Evolutionary conservation across 2,113 vertebrate species (phyloP).

Genomic region (Gnathochromis pfefferi): DNA sequence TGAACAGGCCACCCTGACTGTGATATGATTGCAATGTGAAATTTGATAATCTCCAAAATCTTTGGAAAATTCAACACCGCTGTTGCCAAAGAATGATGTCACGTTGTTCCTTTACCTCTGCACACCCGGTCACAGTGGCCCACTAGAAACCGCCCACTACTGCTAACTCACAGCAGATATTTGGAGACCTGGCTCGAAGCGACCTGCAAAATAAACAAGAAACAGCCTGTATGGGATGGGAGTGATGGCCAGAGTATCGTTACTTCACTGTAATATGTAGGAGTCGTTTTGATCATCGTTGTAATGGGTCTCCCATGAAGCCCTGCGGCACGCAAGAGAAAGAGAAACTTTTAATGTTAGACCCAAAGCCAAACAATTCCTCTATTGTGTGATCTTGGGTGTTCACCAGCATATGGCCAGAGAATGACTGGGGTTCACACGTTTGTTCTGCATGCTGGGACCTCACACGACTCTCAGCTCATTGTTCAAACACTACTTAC

Average conservation of each 20-base stretch:
- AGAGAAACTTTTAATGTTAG: not conserved
- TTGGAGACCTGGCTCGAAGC: not conserved
- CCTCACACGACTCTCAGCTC: slow-evolving; percentile 32
- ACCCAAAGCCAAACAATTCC: not conserved
- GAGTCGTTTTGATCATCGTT: not conserved
- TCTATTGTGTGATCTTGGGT: slow-evolving; percentile 37
- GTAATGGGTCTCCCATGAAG: not conserved
- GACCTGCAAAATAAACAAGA: slow-evolving; percentile 27
- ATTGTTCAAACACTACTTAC: slow-evolving; percentile 22
- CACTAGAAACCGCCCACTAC: not conserved
- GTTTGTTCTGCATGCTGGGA: not conserved
- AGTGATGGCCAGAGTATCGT: not conserved
- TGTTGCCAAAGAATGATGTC: slow-evolving; percentile 1
- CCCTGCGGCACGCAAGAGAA: not conserved
- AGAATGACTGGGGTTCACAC: slow-evolving; percentile 22
- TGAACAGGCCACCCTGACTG: not conserved
- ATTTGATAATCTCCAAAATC: not conserved
- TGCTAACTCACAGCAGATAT: slow-evolving; percentile 31
- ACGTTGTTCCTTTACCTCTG: not conserved
- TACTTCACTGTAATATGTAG: not conserved
- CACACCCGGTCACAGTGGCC: not conserved
- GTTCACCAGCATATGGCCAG: slow-evolving; percentile 10
- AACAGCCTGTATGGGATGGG: slow-evolving; percentile 2
- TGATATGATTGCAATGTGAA: not conserved
- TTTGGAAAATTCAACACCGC: slow-evolving; percentile 1